Evolutionary conservation across 2,888 invertebrate genomes (phyloP), one percentile per base, ranked within the genome.

Genomic region (Thera obeliscata): DNA sequence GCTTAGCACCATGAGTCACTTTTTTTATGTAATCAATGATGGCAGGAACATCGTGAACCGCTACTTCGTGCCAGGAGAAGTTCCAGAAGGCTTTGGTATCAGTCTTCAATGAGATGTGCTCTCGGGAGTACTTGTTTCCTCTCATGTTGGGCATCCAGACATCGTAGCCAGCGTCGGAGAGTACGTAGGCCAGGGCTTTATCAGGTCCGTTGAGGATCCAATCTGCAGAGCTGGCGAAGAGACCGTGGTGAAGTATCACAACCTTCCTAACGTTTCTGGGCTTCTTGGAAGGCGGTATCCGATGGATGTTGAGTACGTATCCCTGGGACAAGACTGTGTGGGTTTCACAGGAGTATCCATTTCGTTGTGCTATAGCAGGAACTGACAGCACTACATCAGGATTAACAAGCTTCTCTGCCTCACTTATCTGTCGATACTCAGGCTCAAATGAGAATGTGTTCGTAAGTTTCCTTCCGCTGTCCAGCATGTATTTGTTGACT

Each of bases 51-150:
- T 99, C 99, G 81, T 96, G 95, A 3, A 95, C 76, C 0, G 97
- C 98, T 91, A 98, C 97, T 86, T 99, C 98, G 76, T 98, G 97
- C 96, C 97, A 99, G 73, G 97, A 98, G 70, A 94, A 94, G 73
- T 93, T 90, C 97, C 97, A 97, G 86, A 95, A 97, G 38, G 94
- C 86, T 58, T 94, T 88, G n/a, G 95, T 94, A 43, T 94, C 88
- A 0, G 91, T 87, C 63, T 94, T 91, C 38, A 95, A 87, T 49
- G 86, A 91, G 1, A 94, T 84, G 77, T 97, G 97, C 43, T 94
- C 94, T 74, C 93, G 94, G 0, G 96, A 96, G 83, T 97, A 97
- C 2, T 94, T 94, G 85, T 97, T 98, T 1, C 98, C 98, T 77
- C 98, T 92, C 33, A 96, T 95, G 84, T 98, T 98, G 0, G 97